Conservation (phyloP, 1,140 invertebrate genomes). For the Drosophila nikananu region DNA sequence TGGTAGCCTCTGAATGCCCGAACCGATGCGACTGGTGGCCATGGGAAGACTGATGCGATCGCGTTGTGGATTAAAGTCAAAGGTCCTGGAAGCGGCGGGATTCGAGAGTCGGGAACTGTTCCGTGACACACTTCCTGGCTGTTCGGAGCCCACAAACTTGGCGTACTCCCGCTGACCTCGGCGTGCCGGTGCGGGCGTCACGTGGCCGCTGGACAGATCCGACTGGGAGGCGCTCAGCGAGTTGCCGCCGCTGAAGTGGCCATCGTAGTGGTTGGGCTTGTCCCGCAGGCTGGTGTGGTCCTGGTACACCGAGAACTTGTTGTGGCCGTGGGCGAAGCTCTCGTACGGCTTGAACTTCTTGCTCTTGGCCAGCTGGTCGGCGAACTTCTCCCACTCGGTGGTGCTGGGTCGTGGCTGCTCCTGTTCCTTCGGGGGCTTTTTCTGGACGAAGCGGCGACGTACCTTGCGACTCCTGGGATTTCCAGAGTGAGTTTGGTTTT, state of each 20-base stretch:
- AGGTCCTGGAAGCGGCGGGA: constrained; percentile 42
- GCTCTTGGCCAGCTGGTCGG: constrained; percentile 71
- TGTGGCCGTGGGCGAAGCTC: constrained; percentile 61
- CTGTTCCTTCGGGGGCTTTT: constrained; percentile 31
- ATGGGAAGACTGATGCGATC: constrained; percentile 61
- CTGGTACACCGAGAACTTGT: constrained; percentile 73
- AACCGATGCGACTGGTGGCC: constrained; percentile 51
- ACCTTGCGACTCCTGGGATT: constrained; percentile 32
- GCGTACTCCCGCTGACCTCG: constrained; percentile 72
- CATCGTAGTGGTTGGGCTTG: constrained; percentile 63
- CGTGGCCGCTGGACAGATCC: constrained; percentile 70
- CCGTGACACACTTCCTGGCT: constrained; percentile 66
- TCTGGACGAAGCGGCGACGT: constrained; percentile 18
- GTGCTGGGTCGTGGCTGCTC: constrained; percentile 64
- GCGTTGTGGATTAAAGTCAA: constrained; percentile 76
- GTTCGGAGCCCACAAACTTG: constrained; percentile 67
- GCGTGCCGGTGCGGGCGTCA: constrained; percentile 53
- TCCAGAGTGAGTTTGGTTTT: not conserved
- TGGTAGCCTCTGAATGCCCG: constrained; percentile 39
- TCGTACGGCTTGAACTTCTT: constrained; percentile 75
- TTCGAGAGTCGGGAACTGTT: constrained; percentile 61
- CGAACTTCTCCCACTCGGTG: constrained; percentile 81
- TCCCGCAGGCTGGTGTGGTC: constrained; percentile 68
- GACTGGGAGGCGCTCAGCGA: constrained; percentile 67
- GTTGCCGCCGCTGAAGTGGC: constrained; percentile 71